Percentiles rank a stretch among this genome's conserved stretches.
Conservation (phyloP, 2,113 vertebrate species). For the Embiotoca jacksoni region DNA sequence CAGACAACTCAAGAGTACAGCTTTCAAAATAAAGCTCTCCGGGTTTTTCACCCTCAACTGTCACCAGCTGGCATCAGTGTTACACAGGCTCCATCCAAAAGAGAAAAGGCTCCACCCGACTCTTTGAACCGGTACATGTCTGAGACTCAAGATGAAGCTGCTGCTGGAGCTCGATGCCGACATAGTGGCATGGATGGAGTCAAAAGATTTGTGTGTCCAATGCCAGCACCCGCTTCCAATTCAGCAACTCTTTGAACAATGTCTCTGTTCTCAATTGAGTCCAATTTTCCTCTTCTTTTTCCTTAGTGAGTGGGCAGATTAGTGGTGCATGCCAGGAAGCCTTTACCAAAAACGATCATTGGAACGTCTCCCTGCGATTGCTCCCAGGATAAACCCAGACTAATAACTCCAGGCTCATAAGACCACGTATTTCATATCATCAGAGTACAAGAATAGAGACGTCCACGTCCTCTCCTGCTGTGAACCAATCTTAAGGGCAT, state of each 20-base stretch:
- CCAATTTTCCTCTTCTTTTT: conserved; percentile 73
- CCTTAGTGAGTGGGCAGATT: conserved; percentile 71
- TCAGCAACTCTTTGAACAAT: conserved; percentile 74
- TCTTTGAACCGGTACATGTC: conserved; percentile 34
- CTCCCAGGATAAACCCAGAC: conserved; percentile 58
- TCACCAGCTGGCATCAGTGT: conserved; percentile 64
- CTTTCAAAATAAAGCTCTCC: conserved; percentile 33
- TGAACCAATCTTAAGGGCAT: conserved; percentile 66
- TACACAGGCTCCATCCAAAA: conserved; percentile 40
- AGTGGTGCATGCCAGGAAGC: conserved; percentile 70
- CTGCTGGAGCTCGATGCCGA: conserved; percentile 29
- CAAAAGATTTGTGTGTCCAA: conserved; percentile 45
- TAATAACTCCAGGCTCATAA: conserved; percentile 59
- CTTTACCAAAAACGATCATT: conserved; percentile 73
- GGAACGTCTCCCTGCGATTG: conserved; percentile 53
- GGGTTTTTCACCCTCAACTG: conserved; percentile 35
- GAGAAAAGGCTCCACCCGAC: conserved; percentile 49
- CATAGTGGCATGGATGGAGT: conserved; percentile 61
- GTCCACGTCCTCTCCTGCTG: conserved; percentile 59
- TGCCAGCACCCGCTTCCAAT: conserved; percentile 77
- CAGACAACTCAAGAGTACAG: conserved; percentile 33
- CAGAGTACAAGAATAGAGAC: conserved; percentile 33
- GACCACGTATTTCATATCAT: conserved; percentile 64
- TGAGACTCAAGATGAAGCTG: conserved; percentile 40
- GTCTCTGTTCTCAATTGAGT: conserved; percentile 75